phyloP scores from a whole-genome alignment of 2,113 vertebrate genomes.

The Prunella himalayana region DNA sequence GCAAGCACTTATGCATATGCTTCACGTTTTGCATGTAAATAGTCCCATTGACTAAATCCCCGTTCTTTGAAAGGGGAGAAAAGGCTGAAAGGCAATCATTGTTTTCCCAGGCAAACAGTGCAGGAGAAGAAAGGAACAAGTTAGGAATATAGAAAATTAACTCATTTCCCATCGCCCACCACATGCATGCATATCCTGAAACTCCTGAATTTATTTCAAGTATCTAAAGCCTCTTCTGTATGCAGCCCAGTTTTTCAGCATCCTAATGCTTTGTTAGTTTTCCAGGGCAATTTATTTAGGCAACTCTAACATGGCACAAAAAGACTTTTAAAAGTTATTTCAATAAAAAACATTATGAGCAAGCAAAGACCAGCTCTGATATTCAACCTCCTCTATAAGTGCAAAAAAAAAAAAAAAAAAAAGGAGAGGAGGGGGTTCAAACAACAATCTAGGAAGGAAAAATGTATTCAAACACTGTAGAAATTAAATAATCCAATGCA shows the following conservation, averaged over 20 bases:
- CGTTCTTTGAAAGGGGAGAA: slow-evolving; percentile 33
- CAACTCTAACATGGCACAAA: not conserved
- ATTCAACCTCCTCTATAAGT: not conserved
- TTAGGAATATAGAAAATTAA: slow-evolving; percentile 54
- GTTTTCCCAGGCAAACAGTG: slow-evolving; percentile 31
- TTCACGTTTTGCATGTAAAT: slow-evolving; percentile 49
- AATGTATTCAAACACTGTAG: not conserved
- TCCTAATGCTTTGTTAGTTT: not conserved
- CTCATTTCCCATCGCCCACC: not conserved
- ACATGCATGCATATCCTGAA: not conserved
- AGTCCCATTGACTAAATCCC: slow-evolving; percentile 23
- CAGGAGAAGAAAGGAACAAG: slow-evolving; percentile 10
- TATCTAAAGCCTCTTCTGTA: not conserved
- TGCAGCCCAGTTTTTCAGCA: not conserved
- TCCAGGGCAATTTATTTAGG: not conserved
- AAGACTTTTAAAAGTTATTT: not conserved
- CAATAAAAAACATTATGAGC: not conserved
- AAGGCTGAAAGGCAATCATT: slow-evolving; percentile 41
- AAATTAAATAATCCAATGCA: not conserved
- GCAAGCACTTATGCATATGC: slow-evolving; percentile 44
- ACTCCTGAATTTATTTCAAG: not conserved
- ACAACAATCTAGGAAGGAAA: not conserved
- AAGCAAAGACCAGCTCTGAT: not conserved
- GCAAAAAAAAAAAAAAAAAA: not conserved
- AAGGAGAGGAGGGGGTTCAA: not conserved